Conservation (phyloP, 1,140 invertebrate species). For the Drosophila chauvacae region DNA sequence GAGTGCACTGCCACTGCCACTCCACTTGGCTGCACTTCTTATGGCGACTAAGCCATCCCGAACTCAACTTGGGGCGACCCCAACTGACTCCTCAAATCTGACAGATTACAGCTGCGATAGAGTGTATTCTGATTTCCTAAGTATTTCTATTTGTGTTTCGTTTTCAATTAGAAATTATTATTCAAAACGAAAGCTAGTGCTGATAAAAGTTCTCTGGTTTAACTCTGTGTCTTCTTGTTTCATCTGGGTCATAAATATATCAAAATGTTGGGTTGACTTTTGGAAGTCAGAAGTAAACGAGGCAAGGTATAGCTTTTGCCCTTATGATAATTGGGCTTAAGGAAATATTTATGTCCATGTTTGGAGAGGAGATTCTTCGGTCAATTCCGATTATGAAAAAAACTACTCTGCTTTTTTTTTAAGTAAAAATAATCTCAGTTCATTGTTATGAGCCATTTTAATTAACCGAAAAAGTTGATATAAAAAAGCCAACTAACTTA, state of each 20-base stretch:
- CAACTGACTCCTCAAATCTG: slow-evolving; percentile 50
- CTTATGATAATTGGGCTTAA: slow-evolving; percentile 54
- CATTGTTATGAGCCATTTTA: slow-evolving; percentile 10
- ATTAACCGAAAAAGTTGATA: slow-evolving; percentile 1
- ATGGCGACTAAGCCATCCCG: slow-evolving; percentile 30
- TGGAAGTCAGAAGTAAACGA: slow-evolving; percentile 16
- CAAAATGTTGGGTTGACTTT: slow-evolving; percentile 52
- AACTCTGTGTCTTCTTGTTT: slow-evolving; percentile 12
- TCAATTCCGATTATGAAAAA: neutral
- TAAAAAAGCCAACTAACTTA: neutral
- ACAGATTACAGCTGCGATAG: slow-evolving; percentile 83
- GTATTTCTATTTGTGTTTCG: slow-evolving; percentile 48
- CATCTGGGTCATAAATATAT: slow-evolving; percentile 72
- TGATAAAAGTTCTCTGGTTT: slow-evolving; percentile 56
- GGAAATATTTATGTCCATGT: neutral
- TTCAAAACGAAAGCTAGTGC: slow-evolving; percentile 41
- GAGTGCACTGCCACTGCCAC: slow-evolving; percentile 29
- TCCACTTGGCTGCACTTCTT: slow-evolving; percentile 62
- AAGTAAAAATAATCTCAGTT: neutral
- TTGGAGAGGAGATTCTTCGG: slow-evolving; percentile 7
- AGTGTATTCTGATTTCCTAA: slow-evolving; percentile 18
- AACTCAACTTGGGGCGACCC: slow-evolving; percentile 30
- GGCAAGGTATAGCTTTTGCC: slow-evolving; percentile 24
- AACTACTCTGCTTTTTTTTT: too few species aligned
- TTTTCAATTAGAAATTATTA: slow-evolving; percentile 68